Base-by-base conservation (phyloP, 1,140 invertebrate species). In the Plodia interpunctella region DNA sequence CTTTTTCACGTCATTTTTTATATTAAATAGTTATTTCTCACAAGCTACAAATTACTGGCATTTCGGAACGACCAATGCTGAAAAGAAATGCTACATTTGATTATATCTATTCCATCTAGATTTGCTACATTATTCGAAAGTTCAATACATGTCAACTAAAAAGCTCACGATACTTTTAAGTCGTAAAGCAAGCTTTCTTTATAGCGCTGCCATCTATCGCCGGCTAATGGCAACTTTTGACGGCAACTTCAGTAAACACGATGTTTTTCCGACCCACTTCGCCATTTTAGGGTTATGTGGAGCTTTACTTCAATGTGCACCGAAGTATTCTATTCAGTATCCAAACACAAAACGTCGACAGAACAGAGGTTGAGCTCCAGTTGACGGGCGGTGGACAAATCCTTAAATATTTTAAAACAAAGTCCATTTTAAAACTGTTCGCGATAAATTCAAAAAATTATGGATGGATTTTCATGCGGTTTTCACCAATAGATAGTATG, bases 151-250 rank as follows among this genome's bases (percentile, higher is more conserved):
- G 38, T 44, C 38, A n/a, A 17, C 13, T 44, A 32, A 15, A 72
- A 68, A 76, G 64, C 72, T 69, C 57, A 58, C 35, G 49, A 67
- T 67, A 80, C 66, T 74, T 72, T 76, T 68, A 72, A 58, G 61
- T 75, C 72, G 74, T 82, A 74, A 76, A 78, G 68, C 68, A 38
- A 59, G 44, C 56, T 57, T 44, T 70, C 72, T 78, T 78, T 72
- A 66, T 68, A 74, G 72, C 70, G 78, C 55, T 74, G 80, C 83
- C 83, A 87, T 87, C 83, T 87, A 84, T 87, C 77, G 68, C 49
- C 62, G 19, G 62, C 63, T 83, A 83, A 80, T 81, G 73, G 78
- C 59, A 61, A 76, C 55, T 80, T 79, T 73, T 76, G 78, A 84
- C 81, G 56, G 72, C 70, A 78, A 78, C 72, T 77, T 65, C 78